Evolutionary conservation across 2,888 invertebrate species (phyloP).

Genomic region (Philereme transversata): DNA sequence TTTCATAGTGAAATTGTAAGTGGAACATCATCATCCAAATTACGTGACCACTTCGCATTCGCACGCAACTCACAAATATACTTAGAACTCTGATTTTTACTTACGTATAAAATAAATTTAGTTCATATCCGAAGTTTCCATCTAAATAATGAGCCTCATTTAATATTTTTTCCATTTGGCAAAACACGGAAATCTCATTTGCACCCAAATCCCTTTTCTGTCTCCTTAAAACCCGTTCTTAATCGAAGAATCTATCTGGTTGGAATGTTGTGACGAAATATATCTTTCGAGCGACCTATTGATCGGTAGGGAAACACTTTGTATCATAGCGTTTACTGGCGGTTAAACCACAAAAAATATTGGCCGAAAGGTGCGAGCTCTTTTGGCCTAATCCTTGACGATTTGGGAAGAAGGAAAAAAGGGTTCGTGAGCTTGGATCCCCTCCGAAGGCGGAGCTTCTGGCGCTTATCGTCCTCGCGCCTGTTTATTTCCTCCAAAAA

Average conservation of each 20-base stretch:
- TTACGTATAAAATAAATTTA: constrained; percentile 9
- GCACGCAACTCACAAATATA: too few relatives aligned
- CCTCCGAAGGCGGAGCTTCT: constrained; percentile 58
- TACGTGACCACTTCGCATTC: too few relatives aligned
- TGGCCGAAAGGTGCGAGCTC: constrained; percentile 77
- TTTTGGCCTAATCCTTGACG: constrained; percentile 76
- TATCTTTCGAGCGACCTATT: constrained; percentile 62
- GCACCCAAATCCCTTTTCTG: constrained; percentile 50
- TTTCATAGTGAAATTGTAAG: too few relatives aligned
- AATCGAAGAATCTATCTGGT: constrained; percentile 56
- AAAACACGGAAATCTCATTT: constrained; percentile 52
- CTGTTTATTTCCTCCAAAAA: constrained; percentile 70
- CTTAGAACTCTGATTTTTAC: background rate
- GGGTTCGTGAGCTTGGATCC: constrained; percentile 72
- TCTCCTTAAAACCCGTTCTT: constrained; percentile 49
- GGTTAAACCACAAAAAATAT: constrained; percentile 75
- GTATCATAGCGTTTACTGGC: constrained; percentile 68
- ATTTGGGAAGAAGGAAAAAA: constrained; percentile 81
- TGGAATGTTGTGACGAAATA: constrained; percentile 48
- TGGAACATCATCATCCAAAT: too few relatives aligned
- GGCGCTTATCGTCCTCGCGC: constrained; percentile 65
- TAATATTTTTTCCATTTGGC: constrained; percentile 44
- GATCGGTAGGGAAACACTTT: constrained; percentile 65
- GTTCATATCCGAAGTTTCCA: constrained; percentile 12
- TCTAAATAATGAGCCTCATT: constrained; percentile 24